Evolutionary conservation across 1,140 invertebrate genomes (phyloP), one percentile per base, ranked within the genome.

Genomic region (Papilio machaon): DNA sequence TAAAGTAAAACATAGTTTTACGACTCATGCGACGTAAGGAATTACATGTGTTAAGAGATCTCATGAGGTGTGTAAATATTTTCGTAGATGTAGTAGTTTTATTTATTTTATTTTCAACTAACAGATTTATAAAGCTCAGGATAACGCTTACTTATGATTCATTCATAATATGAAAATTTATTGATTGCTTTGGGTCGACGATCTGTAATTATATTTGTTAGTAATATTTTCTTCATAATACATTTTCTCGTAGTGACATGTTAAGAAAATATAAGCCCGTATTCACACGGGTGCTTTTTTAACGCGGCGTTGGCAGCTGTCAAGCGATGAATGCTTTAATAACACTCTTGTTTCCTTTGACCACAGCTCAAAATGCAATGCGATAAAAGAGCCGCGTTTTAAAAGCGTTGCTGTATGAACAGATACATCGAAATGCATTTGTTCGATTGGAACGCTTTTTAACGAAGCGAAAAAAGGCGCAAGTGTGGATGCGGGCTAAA

Each of bases 121-220:
- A 8, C 8, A 17, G n/a, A 19, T 58, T 9, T 3, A 58, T n/a
- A 17, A 58, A 58, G n/a, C n/a, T 58, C 54, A n/a, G n/a, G n/a
- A n/a, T 58, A 58, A 58, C 52, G 52, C 7, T 19, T 5, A 58
- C 54, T 38, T 17, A 15, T 35, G 5, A 38, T 15, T 70, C 23
- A 35, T 35, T 70, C 30, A 67, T 35, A 30, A 23, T 64, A 13
- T 13, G 10, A 6, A 13, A 23, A 30, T 64, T 0, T 10, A 23
- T 64, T 23, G 60, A 64, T 64, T 64, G 23, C 13, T 5, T 64
- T 64, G 23, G 60, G 23, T 30, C 19, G 19, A 70, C 13, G 54
- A 70, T 35, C 30, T 35, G 30, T 35, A 70, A 70, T 70, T 70
- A 13, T 70, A 70, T 70, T 70, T 70, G 23, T 70, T 15, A 13